Conservation (phyloP, 1,140 invertebrate genomes). For the Trichomalopsis sarcophagae region DNA sequence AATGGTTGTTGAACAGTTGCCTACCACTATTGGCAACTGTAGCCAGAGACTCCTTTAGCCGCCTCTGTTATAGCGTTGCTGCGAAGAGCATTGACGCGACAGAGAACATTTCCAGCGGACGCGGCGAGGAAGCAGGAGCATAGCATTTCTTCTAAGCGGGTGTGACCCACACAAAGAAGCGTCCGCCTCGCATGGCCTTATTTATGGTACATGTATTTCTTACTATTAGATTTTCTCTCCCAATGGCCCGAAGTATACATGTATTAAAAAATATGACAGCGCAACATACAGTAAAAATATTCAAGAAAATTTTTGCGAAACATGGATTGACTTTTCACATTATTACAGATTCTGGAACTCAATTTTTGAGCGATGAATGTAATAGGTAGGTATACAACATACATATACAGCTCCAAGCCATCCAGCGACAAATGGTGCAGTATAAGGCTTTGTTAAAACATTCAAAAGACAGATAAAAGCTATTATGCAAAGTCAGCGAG, state of each 20-base stretch:
- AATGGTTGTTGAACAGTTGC: no score
- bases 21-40: no score
- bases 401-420: conserved; percentile 61
- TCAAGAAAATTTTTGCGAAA: conserved; percentile 28
- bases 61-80: no score
- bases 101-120: no score
- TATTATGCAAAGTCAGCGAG: neutral
- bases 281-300: conserved; percentile 18
- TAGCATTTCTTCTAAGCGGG: no score
- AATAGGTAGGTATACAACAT: conserved; percentile 60
- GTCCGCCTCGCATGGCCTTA: conserved; percentile 68
- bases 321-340: conserved; percentile 63
- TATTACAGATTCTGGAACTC: conserved; percentile 63
- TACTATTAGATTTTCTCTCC: neutral
- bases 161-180: no score
- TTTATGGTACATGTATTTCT: neutral
- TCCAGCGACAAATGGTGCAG: conserved; percentile 65
- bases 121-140: no score
- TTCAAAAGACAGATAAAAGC: conserved; percentile 28
- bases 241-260: conserved; percentile 25
- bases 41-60: no score
- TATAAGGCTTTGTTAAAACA: conserved; percentile 54
- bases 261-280: conserved; percentile 36
- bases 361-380: conserved; percentile 61
- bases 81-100: no score